Evolutionary conservation across 2,888 invertebrate species (phyloP).

Genomic region (Melieria picta): DNA sequence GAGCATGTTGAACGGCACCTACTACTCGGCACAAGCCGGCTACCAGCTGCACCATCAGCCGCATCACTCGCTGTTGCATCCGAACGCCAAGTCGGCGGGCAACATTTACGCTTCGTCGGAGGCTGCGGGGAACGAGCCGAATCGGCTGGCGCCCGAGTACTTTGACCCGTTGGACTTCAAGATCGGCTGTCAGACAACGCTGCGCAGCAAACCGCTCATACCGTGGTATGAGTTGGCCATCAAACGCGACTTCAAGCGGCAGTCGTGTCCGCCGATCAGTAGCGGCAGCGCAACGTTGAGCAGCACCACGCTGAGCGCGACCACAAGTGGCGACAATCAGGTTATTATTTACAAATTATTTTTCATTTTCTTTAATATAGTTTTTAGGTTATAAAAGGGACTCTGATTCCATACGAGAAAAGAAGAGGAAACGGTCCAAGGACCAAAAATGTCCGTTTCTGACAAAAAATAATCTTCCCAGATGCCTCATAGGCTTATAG

Average conservation of each 20-base stretch:
- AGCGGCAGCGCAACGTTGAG: conserved; percentile 66
- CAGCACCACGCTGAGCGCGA: conserved; percentile 43
- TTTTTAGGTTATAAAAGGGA: not conserved
- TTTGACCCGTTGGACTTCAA: conserved; percentile 72
- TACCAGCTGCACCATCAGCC: conserved; percentile 30
- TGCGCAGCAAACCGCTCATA: conserved; percentile 75
- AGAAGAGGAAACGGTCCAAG: no score
- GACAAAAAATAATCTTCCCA: no score
- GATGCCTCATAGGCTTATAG: no score
- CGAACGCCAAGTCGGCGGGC: conserved; percentile 57
- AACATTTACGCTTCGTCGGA: conserved; percentile 61
- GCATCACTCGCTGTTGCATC: conserved; percentile 41
- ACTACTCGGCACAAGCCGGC: conserved; percentile 31
- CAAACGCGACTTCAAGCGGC: conserved; percentile 75
- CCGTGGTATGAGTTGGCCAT: conserved; percentile 93
- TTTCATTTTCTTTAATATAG: not conserved
- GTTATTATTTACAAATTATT: conserved; percentile 45
- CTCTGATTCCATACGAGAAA: no score
- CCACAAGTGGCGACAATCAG: conserved; percentile 53
- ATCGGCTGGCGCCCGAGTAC: conserved; percentile 62
- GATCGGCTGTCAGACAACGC: conserved; percentile 74
- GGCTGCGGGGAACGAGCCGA: conserved; percentile 54
- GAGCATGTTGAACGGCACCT: conserved; percentile 52
- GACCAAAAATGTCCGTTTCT: no score
- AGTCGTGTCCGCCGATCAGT: conserved; percentile 80